Conservation (phyloP, 2,113 vertebrate genomes). For the Eleginops maclovinus region DNA sequence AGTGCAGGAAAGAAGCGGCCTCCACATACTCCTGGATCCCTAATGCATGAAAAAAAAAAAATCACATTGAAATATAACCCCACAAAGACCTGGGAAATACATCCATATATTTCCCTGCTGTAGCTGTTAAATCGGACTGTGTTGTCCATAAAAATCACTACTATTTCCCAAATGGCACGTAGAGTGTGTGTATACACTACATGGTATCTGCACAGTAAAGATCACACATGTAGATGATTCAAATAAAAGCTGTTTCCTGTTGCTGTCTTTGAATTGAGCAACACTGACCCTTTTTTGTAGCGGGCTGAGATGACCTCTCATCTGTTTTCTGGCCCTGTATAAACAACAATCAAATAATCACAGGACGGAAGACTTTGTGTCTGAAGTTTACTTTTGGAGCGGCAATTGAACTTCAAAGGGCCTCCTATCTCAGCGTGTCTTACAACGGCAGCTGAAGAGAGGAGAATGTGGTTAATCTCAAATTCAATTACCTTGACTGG, state of each 20-base stretch:
- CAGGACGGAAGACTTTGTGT: conserved; percentile 82
- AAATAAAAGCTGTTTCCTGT: conserved; percentile 71
- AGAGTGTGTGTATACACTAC: conserved; percentile 43
- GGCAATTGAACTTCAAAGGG: conserved; percentile 77
- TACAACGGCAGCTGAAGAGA: neutral
- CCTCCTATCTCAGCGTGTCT: conserved; percentile 42
- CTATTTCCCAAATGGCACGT: neutral
- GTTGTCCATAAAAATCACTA: neutral
- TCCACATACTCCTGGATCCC: conserved; percentile 98
- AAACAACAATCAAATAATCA: conserved; percentile 82
- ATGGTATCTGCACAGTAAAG: conserved; percentile 49
- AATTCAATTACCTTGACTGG: neutral
- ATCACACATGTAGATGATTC: conserved; percentile 65
- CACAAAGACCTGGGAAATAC: neutral
- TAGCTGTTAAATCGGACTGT: neutral
- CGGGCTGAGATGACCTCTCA: conserved; percentile 68
- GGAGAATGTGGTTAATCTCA: conserved; percentile 20
- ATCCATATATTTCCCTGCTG: neutral
- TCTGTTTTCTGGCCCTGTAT: conserved; percentile 75
- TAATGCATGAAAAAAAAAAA: conserved; percentile 54
- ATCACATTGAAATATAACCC: conserved; percentile 8
- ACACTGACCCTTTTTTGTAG: conserved; percentile 46
- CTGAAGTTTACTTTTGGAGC: conserved; percentile 77
- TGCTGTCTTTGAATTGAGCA: conserved; percentile 49
- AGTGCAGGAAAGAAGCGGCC: conserved; percentile 96